These are phyloP conservation scores for Pycnomerus fuliginosus DNA, from an alignment of 2,888 invertebrate genomes.

Conservation along the genomic window DNA sequence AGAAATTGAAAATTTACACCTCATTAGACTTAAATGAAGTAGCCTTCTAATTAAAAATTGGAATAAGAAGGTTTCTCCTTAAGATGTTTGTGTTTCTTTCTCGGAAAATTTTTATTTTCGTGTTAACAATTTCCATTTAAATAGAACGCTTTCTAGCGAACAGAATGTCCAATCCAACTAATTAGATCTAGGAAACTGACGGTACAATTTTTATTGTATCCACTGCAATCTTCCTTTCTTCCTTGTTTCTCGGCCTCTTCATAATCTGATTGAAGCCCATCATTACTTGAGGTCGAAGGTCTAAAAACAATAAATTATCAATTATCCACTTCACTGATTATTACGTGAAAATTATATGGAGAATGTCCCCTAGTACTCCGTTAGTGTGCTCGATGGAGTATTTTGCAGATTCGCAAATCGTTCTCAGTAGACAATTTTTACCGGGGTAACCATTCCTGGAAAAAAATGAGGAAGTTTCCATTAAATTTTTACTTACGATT, in stretches of 20 bases:
- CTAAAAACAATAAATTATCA: no score
- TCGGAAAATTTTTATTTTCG: no score
- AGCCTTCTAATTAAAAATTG: no score
- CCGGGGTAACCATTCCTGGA: constrained; percentile 50
- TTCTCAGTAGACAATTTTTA: constrained; percentile 67
- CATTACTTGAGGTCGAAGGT: constrained; percentile 62
- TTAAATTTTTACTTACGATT: constrained; percentile 34
- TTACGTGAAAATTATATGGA: constrained; percentile 73
- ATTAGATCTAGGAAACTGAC: constrained; percentile 60
- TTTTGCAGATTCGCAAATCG: constrained; percentile 75
- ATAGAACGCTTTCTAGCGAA: no score
- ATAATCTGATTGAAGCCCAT: constrained; percentile 28
- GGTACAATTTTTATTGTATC: constrained; percentile 56
- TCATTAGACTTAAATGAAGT: no score
- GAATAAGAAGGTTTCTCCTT: no score
- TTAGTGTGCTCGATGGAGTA: constrained; percentile 62
- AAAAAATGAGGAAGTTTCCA: constrained; percentile 2
- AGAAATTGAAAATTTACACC: no score
- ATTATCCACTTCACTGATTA: constrained; percentile 36
- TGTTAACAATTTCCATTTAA: no score
- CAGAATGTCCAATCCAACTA: constrained; percentile 33
- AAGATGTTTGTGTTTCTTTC: no score
- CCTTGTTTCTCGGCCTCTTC: constrained; percentile 35
- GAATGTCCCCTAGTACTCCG: constrained; percentile 69
- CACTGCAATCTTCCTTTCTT: constrained; percentile 51